Evolutionary conservation across 2,888 invertebrate species (phyloP), one percentile per base, ranked within the genome.

Genomic region (Drosophila nigritarsus): DNA sequence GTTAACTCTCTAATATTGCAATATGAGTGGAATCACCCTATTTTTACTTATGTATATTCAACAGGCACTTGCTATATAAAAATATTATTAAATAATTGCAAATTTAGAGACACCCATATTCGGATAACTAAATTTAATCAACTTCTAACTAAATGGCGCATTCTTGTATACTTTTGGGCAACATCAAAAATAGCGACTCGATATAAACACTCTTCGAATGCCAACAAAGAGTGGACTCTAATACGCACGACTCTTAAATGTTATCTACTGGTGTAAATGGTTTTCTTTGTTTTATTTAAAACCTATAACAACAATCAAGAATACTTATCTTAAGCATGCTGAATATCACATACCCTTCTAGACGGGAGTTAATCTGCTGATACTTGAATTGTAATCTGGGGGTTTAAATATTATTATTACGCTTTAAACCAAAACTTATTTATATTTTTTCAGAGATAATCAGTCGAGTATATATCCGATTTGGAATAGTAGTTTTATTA

Each of bases 121-220:
- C n/a, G 8, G 3, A 20, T 7, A 56, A 20, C 8, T 7, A 11
- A 0, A 4, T 34, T n/a, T 15, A 4, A 53, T 3, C 53, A 40
- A 65, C 36, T 48, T 56, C 0, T 0, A 8, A 15, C 2, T 0
- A 8, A 6, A 30, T 15, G 18, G 8, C 1, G 4, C 1, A n/a
- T 20, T 20, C 1, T 53, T 40, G 56, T 40, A 73, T 75, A 61
- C 40, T 48, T 60, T 68, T 61, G 40, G 48, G 36, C 18, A 4
- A 0, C 9, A 2, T 38, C 13, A 6, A 27, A 54, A 54, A 36
- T n/a, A 38, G 13, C 2, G 8, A 8, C 45, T 18, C 9, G 4
- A 13, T 8, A 20, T 34, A 38, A 15, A 20, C 9, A 5, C 59
- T 34, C 27, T 27, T 20, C 13, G 13, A 20, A 3, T 7, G 1